These are phyloP conservation scores for Ips typographus DNA, from an alignment of 1,140 invertebrate species.

Conservation along the genomic window DNA sequence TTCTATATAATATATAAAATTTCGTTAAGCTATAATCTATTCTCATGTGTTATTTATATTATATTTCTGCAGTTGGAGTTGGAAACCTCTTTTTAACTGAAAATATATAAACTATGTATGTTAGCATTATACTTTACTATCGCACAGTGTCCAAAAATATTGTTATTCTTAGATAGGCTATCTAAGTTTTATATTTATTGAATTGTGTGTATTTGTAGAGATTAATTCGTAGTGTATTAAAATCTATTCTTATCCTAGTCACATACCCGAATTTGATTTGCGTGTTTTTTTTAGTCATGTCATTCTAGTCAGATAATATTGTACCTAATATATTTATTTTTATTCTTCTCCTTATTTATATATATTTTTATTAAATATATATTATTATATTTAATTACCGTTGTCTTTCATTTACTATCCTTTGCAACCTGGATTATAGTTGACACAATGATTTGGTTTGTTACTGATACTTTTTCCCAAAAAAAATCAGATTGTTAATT, in stretches of 20 bases:
- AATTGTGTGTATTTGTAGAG: constrained; percentile 40
- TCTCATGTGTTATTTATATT: constrained; percentile 49
- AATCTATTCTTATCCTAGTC: constrained; percentile 36
- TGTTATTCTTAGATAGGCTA: constrained; percentile 39
- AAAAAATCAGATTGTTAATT: no score
- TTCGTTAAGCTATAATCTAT: constrained; percentile 46
- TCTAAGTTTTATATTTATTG: constrained; percentile 39
- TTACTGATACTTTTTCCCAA: no score
- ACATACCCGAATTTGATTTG: constrained; percentile 28
- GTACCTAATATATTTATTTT: constrained; percentile 35
- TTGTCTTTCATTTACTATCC: not conserved
- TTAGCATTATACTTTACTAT: constrained; percentile 39
- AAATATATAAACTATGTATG: constrained; percentile 36
- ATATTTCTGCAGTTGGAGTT: constrained; percentile 35
- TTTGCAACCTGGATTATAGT: no score
- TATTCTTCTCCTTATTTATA: constrained; percentile 34
- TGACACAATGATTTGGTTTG: no score
- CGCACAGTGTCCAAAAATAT: constrained; percentile 41
- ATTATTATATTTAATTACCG: constrained; percentile 36
- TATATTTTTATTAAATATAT: constrained; percentile 39
- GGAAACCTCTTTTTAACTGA: constrained; percentile 30
- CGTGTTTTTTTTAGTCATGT: constrained; percentile 34
- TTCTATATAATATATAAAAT: constrained; percentile 47
- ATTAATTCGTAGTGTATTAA: constrained; percentile 37
- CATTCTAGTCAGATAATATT: constrained; percentile 34